Evolutionary conservation across 2,113 vertebrate species (phyloP), one percentile per base, ranked within the genome.

Genomic region (Paedocypris sp.): DNA sequence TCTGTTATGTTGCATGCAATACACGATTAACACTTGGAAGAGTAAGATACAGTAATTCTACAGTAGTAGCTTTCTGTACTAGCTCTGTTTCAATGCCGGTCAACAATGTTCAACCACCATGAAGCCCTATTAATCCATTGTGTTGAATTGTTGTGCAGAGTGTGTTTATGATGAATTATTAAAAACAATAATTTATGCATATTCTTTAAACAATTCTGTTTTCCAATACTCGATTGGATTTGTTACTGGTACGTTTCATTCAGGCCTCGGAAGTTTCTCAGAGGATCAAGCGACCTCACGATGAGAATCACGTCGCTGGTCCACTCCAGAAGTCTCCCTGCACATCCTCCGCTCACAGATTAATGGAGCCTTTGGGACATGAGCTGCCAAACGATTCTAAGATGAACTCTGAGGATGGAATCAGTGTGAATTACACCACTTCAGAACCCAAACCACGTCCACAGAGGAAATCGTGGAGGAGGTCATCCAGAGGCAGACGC

Each of bases 391-490:
- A 51, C n/a, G 70, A 69, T 8, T 49, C 12, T 2, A 67, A 15
- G 18, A 25, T 33, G 31, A 38, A 2, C 25, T 41, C 7, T 32
- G 60, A 13, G 16, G 58, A 64, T 38, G 33, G 20, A 41, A 29
- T 7, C 68, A 4, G 2, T 63, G 69, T 16, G 45, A 20, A 6
- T 8, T 43, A 4, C 1, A 6, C 58, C 0, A 41, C 49, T 45
- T 38, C 63, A 1, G 26, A 73, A 12, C 53, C 42, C 8, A 79
- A 56, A 19, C 70, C 77, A 5, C 50, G 33, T 20, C 45, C 68
- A 2, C 64, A 67, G 15, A 77, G 75, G 41, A 84, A 83, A 19
- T 88, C 86, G 16, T 88, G 81, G 82, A 82, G 83, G 47, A 79
- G 85, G 71, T 77, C 82, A 15, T 82, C 81, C 4, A 29, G 82